phyloP scores from a whole-genome alignment of 2,888 invertebrate genomes.

The Drosophila antonietae region DNA sequence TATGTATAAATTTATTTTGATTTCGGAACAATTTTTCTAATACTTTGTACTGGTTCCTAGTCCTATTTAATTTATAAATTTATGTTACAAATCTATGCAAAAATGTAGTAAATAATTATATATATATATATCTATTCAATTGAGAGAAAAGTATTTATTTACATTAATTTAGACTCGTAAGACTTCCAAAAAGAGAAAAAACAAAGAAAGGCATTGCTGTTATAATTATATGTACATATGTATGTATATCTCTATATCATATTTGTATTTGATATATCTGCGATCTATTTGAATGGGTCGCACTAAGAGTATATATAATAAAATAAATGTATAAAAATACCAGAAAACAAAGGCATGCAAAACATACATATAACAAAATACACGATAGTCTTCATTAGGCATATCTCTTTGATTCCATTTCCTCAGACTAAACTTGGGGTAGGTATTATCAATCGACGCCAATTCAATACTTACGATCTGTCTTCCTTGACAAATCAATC shows the following conservation, averaged over 20 bases:
- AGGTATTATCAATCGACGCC: slow-evolving; percentile 12
- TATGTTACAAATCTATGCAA: slow-evolving; percentile 45
- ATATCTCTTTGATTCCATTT: slow-evolving; percentile 6
- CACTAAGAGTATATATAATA: slow-evolving; percentile 11
- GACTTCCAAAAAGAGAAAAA: slow-evolving; percentile 48
- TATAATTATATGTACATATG: slow-evolving; percentile 53
- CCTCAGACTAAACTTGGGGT: slow-evolving; percentile 15
- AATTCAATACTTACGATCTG: slow-evolving; percentile 2
- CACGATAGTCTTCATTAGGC: slow-evolving; percentile 19
- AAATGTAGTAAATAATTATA: slow-evolving; percentile 57
- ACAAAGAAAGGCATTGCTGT: slow-evolving; percentile 73
- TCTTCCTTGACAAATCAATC: slow-evolving; percentile 29
- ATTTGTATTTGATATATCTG: slow-evolving; percentile 43
- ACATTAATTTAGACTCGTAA: slow-evolving; percentile 53
- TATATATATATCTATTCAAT: slow-evolving; percentile 42
- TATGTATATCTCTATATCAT: slow-evolving; percentile 42
- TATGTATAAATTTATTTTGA: slow-evolving; percentile 14
- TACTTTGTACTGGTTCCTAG: slow-evolving; percentile 75
- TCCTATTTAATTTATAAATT: slow-evolving; percentile 64
- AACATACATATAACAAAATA: slow-evolving; percentile 17
- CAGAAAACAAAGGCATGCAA: slow-evolving; percentile 9
- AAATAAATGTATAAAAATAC: slow-evolving; percentile 26
- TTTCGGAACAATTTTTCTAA: slow-evolving; percentile 49
- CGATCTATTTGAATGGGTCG: slow-evolving; percentile 11
- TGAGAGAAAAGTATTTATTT: slow-evolving; percentile 71